Conservation (phyloP, 2,113 vertebrate species). For the Podarcis cretensis region DNA sequence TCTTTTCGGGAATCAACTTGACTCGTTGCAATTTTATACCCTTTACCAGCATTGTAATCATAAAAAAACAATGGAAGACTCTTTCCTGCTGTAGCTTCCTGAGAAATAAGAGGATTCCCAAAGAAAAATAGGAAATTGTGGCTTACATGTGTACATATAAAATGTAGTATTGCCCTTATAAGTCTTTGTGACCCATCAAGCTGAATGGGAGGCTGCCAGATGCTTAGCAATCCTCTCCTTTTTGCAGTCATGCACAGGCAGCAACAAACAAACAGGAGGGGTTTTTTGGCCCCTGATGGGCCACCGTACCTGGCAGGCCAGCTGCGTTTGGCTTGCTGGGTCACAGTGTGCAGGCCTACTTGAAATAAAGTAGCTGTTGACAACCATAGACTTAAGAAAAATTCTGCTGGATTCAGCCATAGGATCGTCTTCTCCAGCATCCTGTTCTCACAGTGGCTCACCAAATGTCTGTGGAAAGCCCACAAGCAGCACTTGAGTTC, state of each 20-base stretch:
- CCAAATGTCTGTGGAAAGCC: too few relatives aligned
- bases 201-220: too few relatives aligned
- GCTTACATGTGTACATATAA: conserved; percentile 33
- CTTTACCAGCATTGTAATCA: conserved; percentile 78
- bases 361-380: background rate
- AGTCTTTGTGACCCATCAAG: background rate
- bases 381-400: background rate
- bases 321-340: background rate
- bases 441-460: too few relatives aligned
- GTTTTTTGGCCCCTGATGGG: background rate
- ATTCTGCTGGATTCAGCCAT: background rate
- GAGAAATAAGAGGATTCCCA: conserved; percentile 53
- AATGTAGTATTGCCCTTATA: conserved; percentile 24
- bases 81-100: conserved; percentile 63
- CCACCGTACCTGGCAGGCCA: background rate
- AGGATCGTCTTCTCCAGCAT: too few relatives aligned
- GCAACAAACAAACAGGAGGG: background rate
- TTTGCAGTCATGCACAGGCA: background rate
- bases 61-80: conserved; percentile 68
- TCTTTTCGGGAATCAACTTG: conserved; percentile 45
- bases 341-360: background rate
- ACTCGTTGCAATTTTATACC: conserved; percentile 52
- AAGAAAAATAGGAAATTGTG: conserved; percentile 56
- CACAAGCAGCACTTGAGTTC: too few relatives aligned
- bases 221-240: background rate